Evolutionary conservation across 2,113 vertebrate genomes (phyloP).

Genomic region (Lamprotornis superbus): DNA sequence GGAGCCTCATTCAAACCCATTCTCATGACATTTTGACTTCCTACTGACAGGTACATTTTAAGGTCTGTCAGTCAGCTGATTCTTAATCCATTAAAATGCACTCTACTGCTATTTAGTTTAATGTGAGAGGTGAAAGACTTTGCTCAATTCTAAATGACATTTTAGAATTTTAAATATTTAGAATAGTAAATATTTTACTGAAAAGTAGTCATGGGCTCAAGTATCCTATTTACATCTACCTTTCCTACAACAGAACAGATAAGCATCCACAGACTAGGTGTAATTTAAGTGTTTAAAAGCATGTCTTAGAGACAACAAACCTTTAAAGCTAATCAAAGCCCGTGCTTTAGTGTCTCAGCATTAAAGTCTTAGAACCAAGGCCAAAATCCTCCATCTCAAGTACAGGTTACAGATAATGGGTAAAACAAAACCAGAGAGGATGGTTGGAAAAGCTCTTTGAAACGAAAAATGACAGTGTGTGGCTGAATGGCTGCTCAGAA

Average conservation of each 20-base stretch:
- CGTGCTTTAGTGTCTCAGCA: background rate
- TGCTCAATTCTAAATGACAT: background rate
- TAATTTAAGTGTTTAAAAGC: background rate
- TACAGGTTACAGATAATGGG: background rate
- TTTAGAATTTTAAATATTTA: too few species aligned
- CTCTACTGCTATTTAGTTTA: background rate
- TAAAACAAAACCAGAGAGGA: background rate
- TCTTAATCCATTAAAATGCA: background rate
- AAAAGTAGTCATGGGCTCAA: background rate
- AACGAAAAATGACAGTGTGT: background rate
- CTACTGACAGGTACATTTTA: background rate
- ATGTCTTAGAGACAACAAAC: background rate
- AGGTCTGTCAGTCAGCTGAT: background rate
- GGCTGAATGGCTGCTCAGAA: background rate
- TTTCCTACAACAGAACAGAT: background rate
- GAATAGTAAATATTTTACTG: background rate
- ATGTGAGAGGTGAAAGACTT: background rate
- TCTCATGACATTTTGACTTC: background rate
- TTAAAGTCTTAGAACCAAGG: background rate
- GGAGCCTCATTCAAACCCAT: background rate
- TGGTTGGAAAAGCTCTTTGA: background rate
- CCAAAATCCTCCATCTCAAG: background rate
- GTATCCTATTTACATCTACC: background rate
- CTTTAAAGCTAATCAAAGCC: background rate
- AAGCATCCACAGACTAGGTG: background rate